These are phyloP conservation scores for Centropristis striata DNA, from an alignment of 2,113 vertebrate genomes.

Conservation along the genomic window DNA sequence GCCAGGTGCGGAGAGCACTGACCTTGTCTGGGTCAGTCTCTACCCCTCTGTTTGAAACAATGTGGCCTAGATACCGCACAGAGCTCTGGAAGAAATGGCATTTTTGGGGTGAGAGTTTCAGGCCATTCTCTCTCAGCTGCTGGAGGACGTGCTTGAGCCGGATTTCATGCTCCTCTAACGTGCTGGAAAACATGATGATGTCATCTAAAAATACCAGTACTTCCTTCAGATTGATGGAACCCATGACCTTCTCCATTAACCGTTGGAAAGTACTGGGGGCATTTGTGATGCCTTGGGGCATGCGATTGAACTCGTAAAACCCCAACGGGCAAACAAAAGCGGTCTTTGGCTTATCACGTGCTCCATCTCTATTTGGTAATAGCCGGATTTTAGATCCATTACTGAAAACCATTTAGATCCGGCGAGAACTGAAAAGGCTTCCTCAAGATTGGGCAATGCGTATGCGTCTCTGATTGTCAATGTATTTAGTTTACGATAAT, in stretches of 20 bases:
- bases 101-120: background rate
- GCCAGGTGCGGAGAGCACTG: background rate
- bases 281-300: background rate
- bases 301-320: background rate
- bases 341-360: background rate
- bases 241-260: background rate
- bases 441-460: background rate
- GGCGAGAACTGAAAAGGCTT: background rate
- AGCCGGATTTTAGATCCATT: background rate
- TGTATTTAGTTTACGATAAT: background rate
- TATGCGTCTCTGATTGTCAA: background rate
- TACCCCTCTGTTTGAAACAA: background rate
- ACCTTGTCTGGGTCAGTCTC: background rate
- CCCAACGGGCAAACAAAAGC: background rate
- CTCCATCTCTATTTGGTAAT: background rate
- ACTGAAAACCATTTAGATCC: background rate
- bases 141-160: background rate
- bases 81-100: background rate
- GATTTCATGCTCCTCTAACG: background rate
- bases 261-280: background rate
- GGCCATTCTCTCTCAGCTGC: background rate
- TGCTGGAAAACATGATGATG: background rate
- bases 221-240: background rate
- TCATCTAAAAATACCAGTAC: constrained; percentile 1
- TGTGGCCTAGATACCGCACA: background rate